Evolutionary conservation across 2,113 vertebrate species (phyloP), one percentile per base, ranked within the genome.

Genomic region (Prunella fulvescens): DNA sequence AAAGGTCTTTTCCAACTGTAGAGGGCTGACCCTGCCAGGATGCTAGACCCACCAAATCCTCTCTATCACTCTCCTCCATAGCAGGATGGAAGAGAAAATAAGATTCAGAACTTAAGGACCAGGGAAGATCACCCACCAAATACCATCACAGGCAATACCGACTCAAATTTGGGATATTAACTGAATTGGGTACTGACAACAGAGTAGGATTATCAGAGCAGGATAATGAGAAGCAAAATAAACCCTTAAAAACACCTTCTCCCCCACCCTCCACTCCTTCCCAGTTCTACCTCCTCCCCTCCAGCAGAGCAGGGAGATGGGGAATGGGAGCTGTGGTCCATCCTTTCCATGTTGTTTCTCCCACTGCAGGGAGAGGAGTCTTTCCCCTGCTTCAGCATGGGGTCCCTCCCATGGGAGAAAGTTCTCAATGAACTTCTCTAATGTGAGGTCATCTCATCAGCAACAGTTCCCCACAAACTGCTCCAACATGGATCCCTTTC

Each of bases 61-160:
- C 42, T 51, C 72, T 28, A 69, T 44, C 33, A 19, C 14, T 60
- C 26, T 26, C 6, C 45, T 60, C 37, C 12, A 44, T 1, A 19
- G 54, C 18, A 77, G 5, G 8, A 60, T 20, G 19, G 9, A 26
- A 33, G 18, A 64, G 19, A 64, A 72, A 54, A 42, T 19, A 57
- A 69, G 14, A 58, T 23, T 44, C 6, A 19, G 19, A 5, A 60
- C 18, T 33, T 37, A 69, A 69, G 18, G 37, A 37, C 12, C 6
- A 44, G 17, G 18, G 60, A 60, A 51, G 33, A 37, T 51, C 33
- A 60, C 10, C 7, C 45, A 51, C 31, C 20, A 37, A 58, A 60
- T 12, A 37, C 6, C 1, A 3, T 28, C 8, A 53, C 0, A 0
- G 14, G 22, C 14, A 45, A 60, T 33, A 28, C 4, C 9, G 18